These are phyloP conservation scores for Caenorhabditis zanzibari DNA, from an alignment of 2,888 invertebrate genomes.

Conservation along the genomic window DNA sequence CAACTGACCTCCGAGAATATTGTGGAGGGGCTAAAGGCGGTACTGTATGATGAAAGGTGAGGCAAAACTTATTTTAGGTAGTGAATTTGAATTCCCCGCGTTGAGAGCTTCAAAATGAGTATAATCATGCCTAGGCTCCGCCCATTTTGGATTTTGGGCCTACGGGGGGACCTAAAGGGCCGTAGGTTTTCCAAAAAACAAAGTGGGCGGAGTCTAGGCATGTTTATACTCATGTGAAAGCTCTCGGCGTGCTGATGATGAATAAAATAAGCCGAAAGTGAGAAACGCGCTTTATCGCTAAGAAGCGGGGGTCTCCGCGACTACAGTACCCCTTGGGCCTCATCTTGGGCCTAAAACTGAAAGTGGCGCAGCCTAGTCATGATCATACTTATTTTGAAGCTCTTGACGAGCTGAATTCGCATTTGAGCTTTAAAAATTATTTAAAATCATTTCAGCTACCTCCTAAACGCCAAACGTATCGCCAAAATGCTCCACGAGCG, in stretches of 20 bases:
- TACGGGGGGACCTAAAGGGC: too few species aligned
- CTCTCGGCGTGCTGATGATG: too few species aligned
- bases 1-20: conserved; percentile 39
- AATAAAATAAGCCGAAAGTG: neutral
- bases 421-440: too few species aligned
- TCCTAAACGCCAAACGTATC: conserved; percentile 51
- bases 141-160: too few species aligned
- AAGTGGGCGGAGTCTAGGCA: neutral
- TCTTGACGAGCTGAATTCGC: too few species aligned
- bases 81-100: neutral
- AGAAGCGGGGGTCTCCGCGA: too few species aligned
- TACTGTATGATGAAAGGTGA: conserved; percentile 50
- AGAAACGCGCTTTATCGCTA: too few species aligned
- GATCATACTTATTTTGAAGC: neutral
- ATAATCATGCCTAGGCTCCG: too few species aligned
- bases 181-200: neutral
- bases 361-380: neutral
- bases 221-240: too few species aligned
- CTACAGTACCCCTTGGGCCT: too few species aligned
- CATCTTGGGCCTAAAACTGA: neutral
- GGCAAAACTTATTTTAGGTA: neutral
- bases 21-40: conserved; percentile 39
- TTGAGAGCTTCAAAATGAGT: neutral
- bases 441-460: conserved; percentile 40
- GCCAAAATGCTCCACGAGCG: conserved; percentile 60